Evolutionary conservation across 2,888 invertebrate genomes (phyloP), one percentile per base, ranked within the genome.

Genomic region (Trichopoda pennipes): DNA sequence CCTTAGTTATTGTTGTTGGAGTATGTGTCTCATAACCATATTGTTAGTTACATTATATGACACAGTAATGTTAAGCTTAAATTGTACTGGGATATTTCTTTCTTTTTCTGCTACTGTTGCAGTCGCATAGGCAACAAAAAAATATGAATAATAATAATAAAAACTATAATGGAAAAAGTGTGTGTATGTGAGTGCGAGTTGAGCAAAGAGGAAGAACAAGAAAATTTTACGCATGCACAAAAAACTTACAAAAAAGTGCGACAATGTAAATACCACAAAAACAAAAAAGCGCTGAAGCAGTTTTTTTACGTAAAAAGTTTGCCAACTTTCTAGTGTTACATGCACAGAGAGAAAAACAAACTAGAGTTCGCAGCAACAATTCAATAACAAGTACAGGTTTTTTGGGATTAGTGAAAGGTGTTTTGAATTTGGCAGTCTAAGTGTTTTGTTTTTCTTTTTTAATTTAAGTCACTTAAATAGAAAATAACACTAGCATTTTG

Each of bases 51-150:
- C 69, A 82, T 78, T 78, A 78, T 78, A 82, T 82, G 81, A 78
- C 81, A 82, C 44, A 82, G 69, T 82, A 78, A 82, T 75, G 66
- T 75, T 70, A 64, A 82, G 69, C 81, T 82, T 63, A 74, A 81
- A 81, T 81, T 77, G 76, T 68, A 70, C 28, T 53, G 51, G 68
- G 32, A 55, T 42, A 42, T 53, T 55, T 47, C 51, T 51, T 51
- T 23, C 8, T 28, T 49, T 1, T 17, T 74, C 16, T 28, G 23
- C 10, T 38, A 12, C 16, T 28, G 23, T 16, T 38, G 16, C 19
- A 53, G 28, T 53, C 44, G 61, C 60, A 58, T 42, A 42, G 64
- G 21, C 60, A 53, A 21, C 19, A 61, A 69, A 63, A 47, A 32
- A 55, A 32, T 28, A 17, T 44, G 49, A 73, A 64, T 49, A 64